Base-by-base conservation (phyloP, 2,888 invertebrate genomes). In the Nemapogon koenigi region DNA sequence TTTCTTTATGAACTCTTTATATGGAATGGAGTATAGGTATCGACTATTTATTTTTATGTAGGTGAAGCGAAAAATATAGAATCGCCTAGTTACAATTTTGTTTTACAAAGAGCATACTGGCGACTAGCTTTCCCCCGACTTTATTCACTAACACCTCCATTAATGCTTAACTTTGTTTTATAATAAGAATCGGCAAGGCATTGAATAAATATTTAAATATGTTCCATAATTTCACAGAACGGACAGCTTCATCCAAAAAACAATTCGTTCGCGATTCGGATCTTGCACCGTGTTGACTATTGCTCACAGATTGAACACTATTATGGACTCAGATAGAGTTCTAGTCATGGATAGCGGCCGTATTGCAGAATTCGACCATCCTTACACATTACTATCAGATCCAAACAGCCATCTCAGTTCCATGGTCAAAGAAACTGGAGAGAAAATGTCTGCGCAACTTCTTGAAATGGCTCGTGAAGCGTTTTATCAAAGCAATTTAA, bases 221-320 rank as follows among this genome's bases (percentile, higher is more conserved):
- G n/a, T n/a, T n/a, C n/a, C n/a, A 13, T 28, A 16, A 27, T 33
- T 38, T 57, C 53, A 15, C 59, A 80, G 80, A 49, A 94, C 94
- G 11, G 94, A 94, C 62, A 82, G 81, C 11, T 78, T 94, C 41
- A 94, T 94, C 50, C 94, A 94, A 61, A 81, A 83, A 51, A 91
- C 93, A 0, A 92, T 94, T 29, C 81, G 92, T 15, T 78, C 81
- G 8, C 88, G 90, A 60, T 95, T 95, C 55, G 75, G 78, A 6
- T 65, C 86, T 1, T 94, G 92, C 58, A 94, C 94, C 0, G 94
- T 95, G 3, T 66, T 96, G 10, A 95, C 94, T 1, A 92, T 96
- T 31, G 95, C 95, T 7, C 95, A 96, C 66, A 84, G 95, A 35
- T 82, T 96, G 40, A 94, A 95, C 62, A 96, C 95, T 4, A 93